Base-by-base conservation (phyloP, 2,113 vertebrate species). In the Oncorhynchus mykiss region DNA sequence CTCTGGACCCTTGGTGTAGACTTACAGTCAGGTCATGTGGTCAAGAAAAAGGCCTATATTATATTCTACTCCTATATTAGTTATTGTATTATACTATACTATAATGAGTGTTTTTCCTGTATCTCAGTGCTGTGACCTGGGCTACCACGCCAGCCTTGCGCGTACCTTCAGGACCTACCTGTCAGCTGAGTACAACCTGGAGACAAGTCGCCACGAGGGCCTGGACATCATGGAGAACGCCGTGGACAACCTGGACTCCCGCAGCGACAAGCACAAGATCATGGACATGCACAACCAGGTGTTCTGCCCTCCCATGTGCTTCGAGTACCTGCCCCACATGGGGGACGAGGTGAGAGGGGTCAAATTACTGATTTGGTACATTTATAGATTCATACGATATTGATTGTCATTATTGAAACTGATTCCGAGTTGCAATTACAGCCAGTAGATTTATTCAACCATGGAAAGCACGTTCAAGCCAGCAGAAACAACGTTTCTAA, bases 201-300 rank as follows among this genome's bases (percentile, higher is more conserved):
- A 99, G 80, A 98, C 96, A 0, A 98, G 97, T 0, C 95, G 97
- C 29, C 98, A 99, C 0, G 98, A 99, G 90, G 98, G 98, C 64
- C 93, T 99, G 85, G 98, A 99, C 22, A 84, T 97, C 81, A 95
- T 99, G 0, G 97, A 99, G 92, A 98, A 96, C 0, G 97, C 98
- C 0, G 98, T 99, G 91, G 98, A 99, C 91, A 97, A 94, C 92
- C 90, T 99, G 90, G 98, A 99, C 62, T 95, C 97, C 0, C 95
- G 98, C 16, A 98, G 97, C 0, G 98, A 99, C 94, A 99, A 99
- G 88, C 98, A 99, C 93, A 98, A 96, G 11, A 90, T 99, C 88
- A 99, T 99, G 98, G 98, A 99, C 91, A 97, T 99, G 95, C 96
- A 96, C 90, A 99, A 97, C 92, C 98, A 99, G 90, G 96, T 97